Base-by-base conservation (phyloP, 2,888 invertebrate species). In the Agonum fuliginosum region DNA sequence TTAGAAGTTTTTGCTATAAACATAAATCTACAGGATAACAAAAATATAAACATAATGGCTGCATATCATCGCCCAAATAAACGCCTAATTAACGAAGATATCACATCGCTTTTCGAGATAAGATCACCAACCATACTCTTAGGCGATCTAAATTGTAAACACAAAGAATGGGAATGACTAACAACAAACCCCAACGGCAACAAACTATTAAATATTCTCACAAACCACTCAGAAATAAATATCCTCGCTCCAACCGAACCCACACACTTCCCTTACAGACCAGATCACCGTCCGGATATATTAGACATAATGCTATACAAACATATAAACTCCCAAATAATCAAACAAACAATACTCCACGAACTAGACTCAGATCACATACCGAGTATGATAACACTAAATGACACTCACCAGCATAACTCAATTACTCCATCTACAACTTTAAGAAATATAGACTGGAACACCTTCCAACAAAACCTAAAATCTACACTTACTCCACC, bases 291-390 rank as follows among this genome's bases (percentile, higher is more conserved):
- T 27, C 48, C 78, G 10, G 78, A 78, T 54, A 78, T 75, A 12
- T 12, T 78, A 10, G 75, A 78, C 30, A 73, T 79, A 8, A 43
- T 78, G 22, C 14, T 79, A 30, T 34, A 73, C 24, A 78, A 79
- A 62, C 48, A 62, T 24, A 69, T 78, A 24, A 34, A 24, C 4
- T 24, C 10, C 17, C 51, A 1, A 41, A 41, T 41, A 14, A 43
- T 78, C 8, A 48, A 17, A n/a, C 79, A 80, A 80, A 78, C 0
- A 48, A 78, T 78, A 12, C 14, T 79, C 14, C 8, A 58, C 30
- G 75, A 79, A 70, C 51, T 79, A 24, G 62, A 78, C 46, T 79
- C 78, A 3, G 77, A 78, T 41, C 71, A 76, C 48, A 43, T 65
- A 17, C 48, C 75, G 17, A 58, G 70, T 46, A 74, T 78, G 41